phyloP scores from a whole-genome alignment of 2,888 invertebrate species.

The Euplagia quadripunctaria region DNA sequence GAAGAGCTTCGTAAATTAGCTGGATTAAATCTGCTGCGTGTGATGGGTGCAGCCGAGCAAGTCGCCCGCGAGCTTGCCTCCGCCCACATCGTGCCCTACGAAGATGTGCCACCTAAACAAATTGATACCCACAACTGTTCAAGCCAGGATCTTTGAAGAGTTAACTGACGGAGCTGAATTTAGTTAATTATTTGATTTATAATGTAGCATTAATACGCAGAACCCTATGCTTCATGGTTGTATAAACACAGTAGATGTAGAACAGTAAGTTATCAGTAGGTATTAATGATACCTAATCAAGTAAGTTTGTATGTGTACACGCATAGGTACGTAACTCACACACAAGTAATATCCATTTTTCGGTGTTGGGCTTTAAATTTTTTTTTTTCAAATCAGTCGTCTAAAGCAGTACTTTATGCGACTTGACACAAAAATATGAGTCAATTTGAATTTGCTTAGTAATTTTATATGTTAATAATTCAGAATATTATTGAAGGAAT shows the following conservation, averaged over 20 bases:
- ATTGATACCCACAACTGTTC: slow-evolving; percentile 89
- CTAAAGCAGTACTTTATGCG: too few relatives aligned
- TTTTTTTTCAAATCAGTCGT: neutral
- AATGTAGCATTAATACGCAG: too few relatives aligned
- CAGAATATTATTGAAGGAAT: too few relatives aligned
- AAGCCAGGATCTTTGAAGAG: slow-evolving; percentile 85
- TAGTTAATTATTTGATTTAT: neutral
- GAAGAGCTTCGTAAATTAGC: slow-evolving; percentile 93
- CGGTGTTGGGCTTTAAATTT: neutral
- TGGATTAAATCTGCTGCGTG: slow-evolving; percentile 92
- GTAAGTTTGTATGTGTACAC: neutral
- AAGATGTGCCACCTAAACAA: slow-evolving; percentile 89
- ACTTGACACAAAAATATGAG: too few relatives aligned
- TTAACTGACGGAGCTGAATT: neutral
- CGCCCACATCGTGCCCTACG: slow-evolving; percentile 91
- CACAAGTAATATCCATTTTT: neutral
- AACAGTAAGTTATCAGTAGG: neutral
- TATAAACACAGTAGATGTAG: neutral
- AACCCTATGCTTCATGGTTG: neutral
- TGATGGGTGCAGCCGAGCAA: slow-evolving; percentile 90
- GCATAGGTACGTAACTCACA: too few relatives aligned
- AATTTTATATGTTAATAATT: too few relatives aligned
- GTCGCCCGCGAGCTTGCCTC: slow-evolving; percentile 91
- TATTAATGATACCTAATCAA: neutral
- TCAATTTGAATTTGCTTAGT: too few relatives aligned